Base-by-base conservation (phyloP, 2,113 vertebrate genomes). In the Bujurquina vittata region DNA sequence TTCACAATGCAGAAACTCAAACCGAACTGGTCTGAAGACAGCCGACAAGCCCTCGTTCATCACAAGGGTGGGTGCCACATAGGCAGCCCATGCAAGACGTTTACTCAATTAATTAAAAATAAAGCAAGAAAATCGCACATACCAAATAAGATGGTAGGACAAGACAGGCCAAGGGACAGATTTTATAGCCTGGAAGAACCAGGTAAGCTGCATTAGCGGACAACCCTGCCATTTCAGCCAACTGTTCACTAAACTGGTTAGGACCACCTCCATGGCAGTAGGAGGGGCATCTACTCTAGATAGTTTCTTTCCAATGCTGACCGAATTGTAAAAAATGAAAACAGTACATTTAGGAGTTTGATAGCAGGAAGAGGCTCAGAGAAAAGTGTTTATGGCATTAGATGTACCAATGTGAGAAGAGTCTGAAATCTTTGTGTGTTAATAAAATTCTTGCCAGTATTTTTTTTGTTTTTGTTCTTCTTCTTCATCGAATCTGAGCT, bases 401-500 rank as follows among this genome's bases (percentile, higher is more conserved):
- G 7, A 46, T 62, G 23, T 9, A 54, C 49, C 22, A 84, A 77
- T 69, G 75, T 82, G 62, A 29, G 33, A 78, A 57, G 61, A n/a
- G 59, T 67, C 3, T 35, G n/a, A 73, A 83, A 73, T 33, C 31
- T 63, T 86, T 72, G 67, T 76, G 20, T 61, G 40, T 58, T 79
- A 83, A 81, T 78, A 15, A 22, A 55, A 60, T 49, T 76, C 69
- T 77, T 69, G 29, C 78, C 61, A 59, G 58, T n/a, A n/a, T 37
- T 55, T 11, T 57, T 57, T 55, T 61, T 69, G 26, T 22, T 26
- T 23, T 37, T 67, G 14, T 4, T 40, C 46, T 49, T 82, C 60
- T 55, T 29, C 10, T 29, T 22, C 35, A 56, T 87, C 23, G 46
- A 87, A 74, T 77, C 31, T 73, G 23, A 49, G 10, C 54, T 59